These are phyloP conservation scores for Petaurus breviceps DNA, from an alignment of 2,113 vertebrate genomes.

Conservation along the genomic window DNA sequence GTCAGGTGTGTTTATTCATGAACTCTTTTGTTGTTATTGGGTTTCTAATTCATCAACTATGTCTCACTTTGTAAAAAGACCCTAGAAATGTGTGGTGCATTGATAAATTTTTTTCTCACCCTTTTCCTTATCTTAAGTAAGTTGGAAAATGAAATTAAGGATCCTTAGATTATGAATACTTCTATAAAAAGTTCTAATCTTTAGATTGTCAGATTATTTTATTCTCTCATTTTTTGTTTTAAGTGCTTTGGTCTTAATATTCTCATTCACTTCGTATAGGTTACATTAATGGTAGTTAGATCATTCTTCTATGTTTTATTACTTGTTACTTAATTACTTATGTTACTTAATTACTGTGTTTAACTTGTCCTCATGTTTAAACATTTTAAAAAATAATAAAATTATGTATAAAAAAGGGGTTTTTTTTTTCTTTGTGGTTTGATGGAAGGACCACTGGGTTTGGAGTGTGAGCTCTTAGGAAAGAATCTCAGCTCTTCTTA, in stretches of 20 bases:
- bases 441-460: background rate
- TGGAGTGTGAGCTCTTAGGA: background rate
- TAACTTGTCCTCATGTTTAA: constrained; percentile 18
- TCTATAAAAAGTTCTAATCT: constrained; percentile 17
- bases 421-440: background rate
- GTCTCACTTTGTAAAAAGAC: background rate
- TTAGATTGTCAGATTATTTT: constrained; percentile 21
- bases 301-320: background rate
- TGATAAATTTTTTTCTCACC: constrained; percentile 20
- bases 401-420: background rate
- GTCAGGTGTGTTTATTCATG: constrained; percentile 87
- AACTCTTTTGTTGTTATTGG: constrained; percentile 11
- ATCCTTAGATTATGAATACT: background rate
- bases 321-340: background rate
- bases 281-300: background rate
- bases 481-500: constrained; percentile 14
- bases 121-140: constrained; percentile 37
- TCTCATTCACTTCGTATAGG: background rate
- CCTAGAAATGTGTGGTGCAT: constrained; percentile 4
- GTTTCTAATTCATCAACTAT: background rate
- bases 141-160: constrained; percentile 26
- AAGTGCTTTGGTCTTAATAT: background rate
- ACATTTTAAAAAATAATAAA: background rate
- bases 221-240: constrained; percentile 27
- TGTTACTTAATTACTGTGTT: constrained; percentile 6